Evolutionary conservation across 2,113 vertebrate genomes (phyloP).

Genomic region (Cochlearius cochlearius): DNA sequence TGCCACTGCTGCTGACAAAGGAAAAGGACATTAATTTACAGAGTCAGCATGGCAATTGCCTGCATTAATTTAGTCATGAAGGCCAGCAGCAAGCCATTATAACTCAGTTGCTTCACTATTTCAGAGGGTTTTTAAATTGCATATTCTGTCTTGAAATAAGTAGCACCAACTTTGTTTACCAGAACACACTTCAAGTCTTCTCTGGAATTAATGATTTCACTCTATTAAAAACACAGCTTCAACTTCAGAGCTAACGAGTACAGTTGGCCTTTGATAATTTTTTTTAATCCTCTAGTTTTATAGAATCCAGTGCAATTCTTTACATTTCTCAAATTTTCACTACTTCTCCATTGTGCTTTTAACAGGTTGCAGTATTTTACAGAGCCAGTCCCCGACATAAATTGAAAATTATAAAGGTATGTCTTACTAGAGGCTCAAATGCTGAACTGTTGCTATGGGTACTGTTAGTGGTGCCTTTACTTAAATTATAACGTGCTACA

Average conservation of each 20-base stretch:
- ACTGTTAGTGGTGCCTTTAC: neutral
- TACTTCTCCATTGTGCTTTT: neutral
- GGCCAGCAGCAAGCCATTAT: neutral
- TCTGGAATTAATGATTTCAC: neutral
- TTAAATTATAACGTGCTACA: neutral
- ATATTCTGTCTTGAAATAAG: neutral
- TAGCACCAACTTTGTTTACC: neutral
- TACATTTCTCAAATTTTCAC: neutral
- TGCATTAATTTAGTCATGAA: neutral
- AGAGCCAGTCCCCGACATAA: slow-evolving; percentile 96
- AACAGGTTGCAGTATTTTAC: slow-evolving; percentile 91
- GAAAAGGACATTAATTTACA: neutral
- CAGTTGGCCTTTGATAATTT: neutral
- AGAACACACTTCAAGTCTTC: neutral
- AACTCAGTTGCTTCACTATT: neutral
- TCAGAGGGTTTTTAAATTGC: neutral
- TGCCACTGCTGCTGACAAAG: neutral
- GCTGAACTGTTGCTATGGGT: neutral
- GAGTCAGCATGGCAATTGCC: neutral
- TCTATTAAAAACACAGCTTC: neutral
- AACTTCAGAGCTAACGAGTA: neutral
- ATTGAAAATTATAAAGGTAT: slow-evolving; percentile 97
- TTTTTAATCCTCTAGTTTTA: neutral
- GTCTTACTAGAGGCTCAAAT: neutral
- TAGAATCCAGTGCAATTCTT: neutral